Evolutionary conservation across 2,797 vertebrate species (phyloP).

Genomic region (Arctocebus calabarensis): DNA sequence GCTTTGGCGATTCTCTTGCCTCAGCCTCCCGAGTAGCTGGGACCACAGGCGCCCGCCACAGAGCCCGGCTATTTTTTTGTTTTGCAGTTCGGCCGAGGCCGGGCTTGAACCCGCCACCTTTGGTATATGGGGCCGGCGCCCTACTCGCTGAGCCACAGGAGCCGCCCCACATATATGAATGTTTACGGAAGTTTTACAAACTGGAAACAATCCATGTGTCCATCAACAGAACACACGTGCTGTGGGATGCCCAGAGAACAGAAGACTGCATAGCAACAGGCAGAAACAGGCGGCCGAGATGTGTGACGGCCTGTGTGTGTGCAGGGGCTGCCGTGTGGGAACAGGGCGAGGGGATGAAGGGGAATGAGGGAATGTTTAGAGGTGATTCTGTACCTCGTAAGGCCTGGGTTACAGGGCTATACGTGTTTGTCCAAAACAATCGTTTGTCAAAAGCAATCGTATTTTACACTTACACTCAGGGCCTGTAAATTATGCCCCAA

Average conservation of each 20-base stretch:
- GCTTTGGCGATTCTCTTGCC: too few relatives aligned
- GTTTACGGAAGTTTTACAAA: not conserved
- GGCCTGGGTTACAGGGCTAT: not conserved
- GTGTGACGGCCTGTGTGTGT: not conserved
- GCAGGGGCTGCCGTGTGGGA: not conserved
- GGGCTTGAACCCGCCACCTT: too few relatives aligned
- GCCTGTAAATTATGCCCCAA: not conserved
- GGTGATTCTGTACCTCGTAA: not conserved
- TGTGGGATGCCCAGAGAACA: not conserved
- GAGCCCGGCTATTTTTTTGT: too few relatives aligned
- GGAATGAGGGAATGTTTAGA: not conserved
- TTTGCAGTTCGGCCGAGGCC: too few relatives aligned
- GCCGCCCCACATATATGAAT: not conserved
- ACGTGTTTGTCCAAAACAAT: not conserved
- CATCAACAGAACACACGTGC: not conserved
- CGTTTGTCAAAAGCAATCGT: not conserved
- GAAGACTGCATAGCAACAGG: not conserved
- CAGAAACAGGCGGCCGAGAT: not conserved
- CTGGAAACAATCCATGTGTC: not conserved
- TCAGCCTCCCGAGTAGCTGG: too few relatives aligned
- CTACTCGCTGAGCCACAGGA: too few relatives aligned
- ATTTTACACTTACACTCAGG: not conserved
- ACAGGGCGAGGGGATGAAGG: not conserved
- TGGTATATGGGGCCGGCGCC: too few relatives aligned
- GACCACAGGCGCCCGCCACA: too few relatives aligned